Evolutionary conservation across 1,140 invertebrate genomes (phyloP).

Genomic region (Campoletis sonorensis): DNA sequence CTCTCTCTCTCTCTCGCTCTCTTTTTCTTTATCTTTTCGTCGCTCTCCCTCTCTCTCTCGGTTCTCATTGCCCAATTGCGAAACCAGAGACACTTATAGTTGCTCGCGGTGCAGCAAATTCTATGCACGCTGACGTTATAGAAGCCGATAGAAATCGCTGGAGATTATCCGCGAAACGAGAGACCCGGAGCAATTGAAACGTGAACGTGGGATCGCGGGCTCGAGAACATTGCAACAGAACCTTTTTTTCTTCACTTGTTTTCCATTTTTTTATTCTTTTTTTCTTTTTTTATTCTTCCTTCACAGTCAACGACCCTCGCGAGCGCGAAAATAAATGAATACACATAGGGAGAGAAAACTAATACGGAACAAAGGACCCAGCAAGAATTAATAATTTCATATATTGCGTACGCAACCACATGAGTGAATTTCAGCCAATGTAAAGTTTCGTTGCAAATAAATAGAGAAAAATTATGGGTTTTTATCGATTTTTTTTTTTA

Average conservation of each 20-base stretch:
- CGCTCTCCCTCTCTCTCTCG: neutral
- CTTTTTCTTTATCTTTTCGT: no score
- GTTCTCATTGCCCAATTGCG: slow-evolving; percentile 36
- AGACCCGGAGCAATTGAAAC: slow-evolving; percentile 31
- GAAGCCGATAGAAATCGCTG: slow-evolving; percentile 29
- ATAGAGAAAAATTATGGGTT: no score
- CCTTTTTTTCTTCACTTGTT: neutral
- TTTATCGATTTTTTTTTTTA: neutral
- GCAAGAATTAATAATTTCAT: neutral
- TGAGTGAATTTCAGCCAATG: neutral
- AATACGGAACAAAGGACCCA: neutral
- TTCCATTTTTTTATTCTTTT: no score
- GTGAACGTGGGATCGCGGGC: slow-evolving; percentile 33
- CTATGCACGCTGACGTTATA: neutral
- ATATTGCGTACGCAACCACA: neutral
- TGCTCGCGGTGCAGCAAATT: slow-evolving; percentile 18
- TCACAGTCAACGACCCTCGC: slow-evolving; percentile 14
- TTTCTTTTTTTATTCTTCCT: neutral
- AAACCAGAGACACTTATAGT: slow-evolving; percentile 18
- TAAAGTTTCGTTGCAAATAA: no score
- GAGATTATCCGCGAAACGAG: slow-evolving; percentile 28
- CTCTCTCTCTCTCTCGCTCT: no score
- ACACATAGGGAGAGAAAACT: neutral
- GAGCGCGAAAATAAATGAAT: neutral
- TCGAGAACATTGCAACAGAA: slow-evolving; percentile 18